Percentiles rank a stretch among this genome's conserved stretches.
phyloP scores from a whole-genome alignment of 2,113 vertebrate genomes.

The Athene cunicularia region DNA sequence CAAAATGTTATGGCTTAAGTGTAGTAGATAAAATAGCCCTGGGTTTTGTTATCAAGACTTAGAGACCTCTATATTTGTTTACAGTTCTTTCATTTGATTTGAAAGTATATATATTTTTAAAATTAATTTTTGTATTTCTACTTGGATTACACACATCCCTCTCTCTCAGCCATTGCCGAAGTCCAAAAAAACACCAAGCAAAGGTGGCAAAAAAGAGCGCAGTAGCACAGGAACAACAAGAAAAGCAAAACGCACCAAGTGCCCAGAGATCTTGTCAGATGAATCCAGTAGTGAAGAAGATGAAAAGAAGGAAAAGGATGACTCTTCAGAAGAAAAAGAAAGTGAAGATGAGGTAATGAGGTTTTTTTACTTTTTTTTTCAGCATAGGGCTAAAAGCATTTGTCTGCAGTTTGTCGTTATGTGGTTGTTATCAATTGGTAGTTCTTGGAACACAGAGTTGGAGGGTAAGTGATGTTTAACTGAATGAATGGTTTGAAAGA shows the following conservation, averaged over 20 bases:
- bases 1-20: not conserved
- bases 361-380: not conserved
- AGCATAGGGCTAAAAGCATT: not conserved
- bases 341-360: conserved; percentile 79
- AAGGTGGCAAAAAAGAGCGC: conserved; percentile 82
- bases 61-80: not conserved
- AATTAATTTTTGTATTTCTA: not conserved
- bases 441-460: not conserved
- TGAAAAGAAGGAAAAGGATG: conserved; percentile 83
- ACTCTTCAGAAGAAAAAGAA: conserved; percentile 83
- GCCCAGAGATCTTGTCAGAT: conserved; percentile 91
- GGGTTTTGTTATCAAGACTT: not conserved
- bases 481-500: not conserved
- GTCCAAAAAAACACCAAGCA: conserved; percentile 78
- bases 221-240: conserved; percentile 78
- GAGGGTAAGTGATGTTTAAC: not conserved
- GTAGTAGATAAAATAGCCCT: not conserved
- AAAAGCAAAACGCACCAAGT: conserved; percentile 85
- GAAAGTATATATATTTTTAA: not conserved
- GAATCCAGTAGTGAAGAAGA: conserved; percentile 93
- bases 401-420: not conserved
- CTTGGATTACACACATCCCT: not conserved
- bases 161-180: conserved; percentile 75
- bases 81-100: not conserved
- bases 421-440: not conserved